Evolutionary conservation across 2,888 invertebrate species (phyloP).

Genomic region (Ormyrus thymus): DNA sequence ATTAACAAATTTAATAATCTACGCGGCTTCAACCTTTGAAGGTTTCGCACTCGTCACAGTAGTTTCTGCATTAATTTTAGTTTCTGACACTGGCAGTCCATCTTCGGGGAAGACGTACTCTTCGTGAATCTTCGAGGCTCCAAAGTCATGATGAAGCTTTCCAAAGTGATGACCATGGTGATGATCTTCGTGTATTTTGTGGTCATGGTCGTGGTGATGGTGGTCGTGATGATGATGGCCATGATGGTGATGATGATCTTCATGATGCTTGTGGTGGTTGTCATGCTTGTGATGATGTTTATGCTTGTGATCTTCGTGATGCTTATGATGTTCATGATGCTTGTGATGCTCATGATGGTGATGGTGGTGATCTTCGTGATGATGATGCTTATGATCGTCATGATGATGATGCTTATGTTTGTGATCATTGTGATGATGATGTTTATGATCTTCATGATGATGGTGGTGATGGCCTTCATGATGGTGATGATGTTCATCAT

Average conservation of each 20-base stretch:
- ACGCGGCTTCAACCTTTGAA: conserved; percentile 5
- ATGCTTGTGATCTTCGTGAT: conserved; percentile 30
- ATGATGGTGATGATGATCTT: conserved; percentile 32
- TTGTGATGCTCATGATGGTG: conserved; percentile 39
- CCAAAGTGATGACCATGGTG: conserved; percentile 28
- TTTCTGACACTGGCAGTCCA: conserved; percentile 5
- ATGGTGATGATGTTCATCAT: conserved; percentile 34
- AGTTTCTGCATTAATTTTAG: conserved; percentile 29
- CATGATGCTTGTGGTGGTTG: conserved; percentile 33
- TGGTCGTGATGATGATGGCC: conserved; percentile 36
- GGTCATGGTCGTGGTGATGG: conserved; percentile 38
- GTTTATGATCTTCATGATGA: conserved; percentile 39
- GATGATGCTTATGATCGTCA: conserved; percentile 36
- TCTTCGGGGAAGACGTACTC: conserved; percentile 45
- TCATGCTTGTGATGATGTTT: conserved; percentile 41
- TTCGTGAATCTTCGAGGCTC: conserved; percentile 48
- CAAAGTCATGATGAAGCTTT: conserved; percentile 33
- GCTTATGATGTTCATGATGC: conserved; percentile 37
- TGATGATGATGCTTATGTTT: conserved; percentile 36
- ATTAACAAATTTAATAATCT: conserved; percentile 28
- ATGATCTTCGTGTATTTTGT: conserved; percentile 23
- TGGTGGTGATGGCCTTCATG: conserved; percentile 34
- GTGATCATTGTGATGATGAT: conserved; percentile 28
- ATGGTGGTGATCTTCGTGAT: conserved; percentile 40
- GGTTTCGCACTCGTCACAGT: not conserved